Evolutionary conservation across 2,797 vertebrate genomes (phyloP), one percentile per base, ranked within the genome.

Genomic region (Helarctos malayanus): DNA sequence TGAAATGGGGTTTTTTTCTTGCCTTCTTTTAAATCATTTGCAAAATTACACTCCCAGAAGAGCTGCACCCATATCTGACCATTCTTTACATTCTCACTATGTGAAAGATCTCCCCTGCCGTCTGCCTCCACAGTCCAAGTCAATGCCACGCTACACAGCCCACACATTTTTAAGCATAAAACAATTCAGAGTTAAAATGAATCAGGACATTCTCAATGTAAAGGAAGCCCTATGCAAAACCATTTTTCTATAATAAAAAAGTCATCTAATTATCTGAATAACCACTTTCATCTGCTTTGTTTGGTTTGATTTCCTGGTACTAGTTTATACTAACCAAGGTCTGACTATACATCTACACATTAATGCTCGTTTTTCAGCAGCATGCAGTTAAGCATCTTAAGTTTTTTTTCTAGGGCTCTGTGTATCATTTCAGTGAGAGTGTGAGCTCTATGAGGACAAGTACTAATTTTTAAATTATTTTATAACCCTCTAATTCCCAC

Each of bases 401-500:
- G 10, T 65, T 29, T 61, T 41, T 87, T 80, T 59, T 59, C 86
- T 59, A 54, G 19, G 32, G 80, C 25, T 52, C 27, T 89, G 4
- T n/a, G 2, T 4, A 49, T 35, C 5, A 0, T 89, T 49, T 93
- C 47, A 81, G 29, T 59, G 88, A 79, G 56, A 93, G 6, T 71
- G 10, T 73, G 35, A 89, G n/a, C 7, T 69, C 35, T 56, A 29
- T 0, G 3, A 78, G n/a, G 56, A 8, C 54, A 96, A 81, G 15
- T n/a, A 25, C 9, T 57, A 45, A 38, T 76, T 93, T 57, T 76
- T 18, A 89, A 97, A 92, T 86, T 89, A 76, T 86, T 86, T 69
- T 86, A 61, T 89, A 84, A 84, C 2, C 11, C 18, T 82, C 2
- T 63, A 45, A 81, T 79, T 57, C 13, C 49, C 65, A 83, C 27